Evolutionary conservation across 2,113 vertebrate genomes (phyloP).

Genomic region (Ivindomyrus marchei): DNA sequence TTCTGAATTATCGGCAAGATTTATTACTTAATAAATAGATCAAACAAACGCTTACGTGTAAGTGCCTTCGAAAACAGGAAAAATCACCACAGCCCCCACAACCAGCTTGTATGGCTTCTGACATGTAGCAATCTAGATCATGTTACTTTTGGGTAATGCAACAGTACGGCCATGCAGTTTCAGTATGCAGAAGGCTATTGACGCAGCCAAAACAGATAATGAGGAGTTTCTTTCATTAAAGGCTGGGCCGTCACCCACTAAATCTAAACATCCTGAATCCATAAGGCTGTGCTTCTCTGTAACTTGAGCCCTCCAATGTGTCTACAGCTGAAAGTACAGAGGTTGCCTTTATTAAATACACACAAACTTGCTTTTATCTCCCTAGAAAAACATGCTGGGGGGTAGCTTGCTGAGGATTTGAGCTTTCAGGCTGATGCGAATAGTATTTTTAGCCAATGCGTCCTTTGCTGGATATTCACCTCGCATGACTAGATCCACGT

Average conservation of each 20-base stretch:
- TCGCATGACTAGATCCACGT: constrained; percentile 4
- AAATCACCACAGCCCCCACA: neutral
- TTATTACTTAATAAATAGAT: neutral
- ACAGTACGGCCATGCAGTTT: neutral
- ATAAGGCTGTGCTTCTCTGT: neutral
- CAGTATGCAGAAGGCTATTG: neutral
- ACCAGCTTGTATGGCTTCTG: neutral
- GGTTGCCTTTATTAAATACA: constrained; percentile 17
- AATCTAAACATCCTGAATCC: neutral
- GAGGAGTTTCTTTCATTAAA: neutral
- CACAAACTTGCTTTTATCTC: constrained; percentile 17
- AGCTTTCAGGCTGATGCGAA: neutral
- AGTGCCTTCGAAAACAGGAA: neutral
- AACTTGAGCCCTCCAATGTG: neutral
- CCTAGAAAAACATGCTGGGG: neutral
- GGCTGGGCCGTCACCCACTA: neutral
- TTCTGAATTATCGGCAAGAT: neutral
- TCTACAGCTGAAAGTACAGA: constrained; percentile 19
- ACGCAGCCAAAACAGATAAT: neutral
- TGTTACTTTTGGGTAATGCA: neutral
- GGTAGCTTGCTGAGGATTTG: neutral
- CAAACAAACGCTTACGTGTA: neutral
- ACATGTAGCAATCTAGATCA: neutral
- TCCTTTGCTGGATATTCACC: constrained; percentile 21
- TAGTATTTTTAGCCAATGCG: neutral